Conservation (phyloP, 2,888 invertebrate genomes). For the Synergus japonicus region DNA sequence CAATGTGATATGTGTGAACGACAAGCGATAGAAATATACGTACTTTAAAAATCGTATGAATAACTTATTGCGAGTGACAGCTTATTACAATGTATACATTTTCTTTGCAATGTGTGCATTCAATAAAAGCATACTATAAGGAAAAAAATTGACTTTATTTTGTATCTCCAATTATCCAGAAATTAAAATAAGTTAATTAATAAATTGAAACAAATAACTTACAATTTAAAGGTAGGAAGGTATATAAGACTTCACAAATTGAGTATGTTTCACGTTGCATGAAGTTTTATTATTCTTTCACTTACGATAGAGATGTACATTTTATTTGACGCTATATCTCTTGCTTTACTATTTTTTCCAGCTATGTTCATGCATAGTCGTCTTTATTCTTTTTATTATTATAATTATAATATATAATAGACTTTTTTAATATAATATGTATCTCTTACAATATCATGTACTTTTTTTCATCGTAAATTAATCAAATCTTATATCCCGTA, state of each 20-base stretch:
- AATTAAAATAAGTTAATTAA: background rate
- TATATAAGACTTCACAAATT: conserved; percentile 48
- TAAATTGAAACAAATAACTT: background rate
- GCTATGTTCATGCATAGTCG: conserved; percentile 58
- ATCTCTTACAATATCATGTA: conserved; percentile 58
- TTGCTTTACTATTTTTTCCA: conserved; percentile 56
- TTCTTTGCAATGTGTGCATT: conserved; percentile 13
- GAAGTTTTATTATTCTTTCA: conserved; percentile 54
- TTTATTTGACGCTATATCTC: conserved; percentile 56
- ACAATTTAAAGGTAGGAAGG: background rate
- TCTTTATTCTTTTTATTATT: conserved; percentile 56
- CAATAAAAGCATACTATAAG: conserved; percentile 6
- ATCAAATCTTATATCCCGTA: conserved; percentile 52
- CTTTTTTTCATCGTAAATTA: conserved; percentile 56
- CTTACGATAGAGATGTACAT: conserved; percentile 57
- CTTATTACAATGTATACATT: conserved; percentile 11
- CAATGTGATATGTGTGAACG: conserved; percentile 22
- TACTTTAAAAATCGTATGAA: conserved; percentile 12
- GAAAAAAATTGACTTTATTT: background rate
- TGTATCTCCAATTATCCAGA: background rate
- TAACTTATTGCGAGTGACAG: conserved; percentile 4
- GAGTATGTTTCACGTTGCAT: conserved; percentile 55
- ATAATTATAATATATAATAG: conserved; percentile 49
- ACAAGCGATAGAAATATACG: conserved; percentile 10
- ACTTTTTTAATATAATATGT: conserved; percentile 56